Evolutionary conservation across 2,797 vertebrate species (phyloP).

Genomic region (Peromyscus eremicus): DNA sequence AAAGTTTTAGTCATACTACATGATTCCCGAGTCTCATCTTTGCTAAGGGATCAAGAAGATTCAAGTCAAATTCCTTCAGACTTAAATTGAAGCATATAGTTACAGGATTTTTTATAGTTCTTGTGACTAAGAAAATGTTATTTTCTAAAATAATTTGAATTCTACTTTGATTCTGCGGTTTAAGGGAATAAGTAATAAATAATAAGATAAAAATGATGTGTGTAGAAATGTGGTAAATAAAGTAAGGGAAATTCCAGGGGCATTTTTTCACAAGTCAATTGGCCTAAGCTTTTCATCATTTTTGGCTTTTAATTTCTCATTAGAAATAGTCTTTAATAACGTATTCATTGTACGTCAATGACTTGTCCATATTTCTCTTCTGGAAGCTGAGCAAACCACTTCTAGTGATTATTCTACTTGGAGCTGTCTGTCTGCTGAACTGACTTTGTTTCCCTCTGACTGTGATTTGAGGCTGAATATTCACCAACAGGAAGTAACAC

Average conservation of each 20-base stretch:
- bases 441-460: slow-evolving; percentile 55
- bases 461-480: slow-evolving; percentile 45
- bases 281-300: neutral
- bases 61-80: slow-evolving; percentile 30
- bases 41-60: slow-evolving; percentile 15
- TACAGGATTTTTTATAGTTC: neutral
- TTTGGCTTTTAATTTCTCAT: slow-evolving; percentile 52
- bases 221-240: neutral
- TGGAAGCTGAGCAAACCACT: slow-evolving; percentile 49
- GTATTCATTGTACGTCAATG: neutral
- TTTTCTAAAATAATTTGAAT: slow-evolving; percentile 32
- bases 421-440: neutral
- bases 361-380: slow-evolving; percentile 25
- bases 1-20: neutral
- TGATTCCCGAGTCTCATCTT: neutral
- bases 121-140: neutral
- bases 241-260: neutral
- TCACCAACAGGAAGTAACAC: slow-evolving; percentile 31
- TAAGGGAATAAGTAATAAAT: neutral
- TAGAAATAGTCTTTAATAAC: slow-evolving; percentile 51
- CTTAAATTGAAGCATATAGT: slow-evolving; percentile 2
- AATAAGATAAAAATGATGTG: neutral
- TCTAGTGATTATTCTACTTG: slow-evolving; percentile 22
- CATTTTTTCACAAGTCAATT: slow-evolving; percentile 22
- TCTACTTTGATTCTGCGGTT: neutral